Evolutionary conservation across 2,113 vertebrate species (phyloP), one percentile per base, ranked within the genome.

Genomic region (Synchiropus splendidus): DNA sequence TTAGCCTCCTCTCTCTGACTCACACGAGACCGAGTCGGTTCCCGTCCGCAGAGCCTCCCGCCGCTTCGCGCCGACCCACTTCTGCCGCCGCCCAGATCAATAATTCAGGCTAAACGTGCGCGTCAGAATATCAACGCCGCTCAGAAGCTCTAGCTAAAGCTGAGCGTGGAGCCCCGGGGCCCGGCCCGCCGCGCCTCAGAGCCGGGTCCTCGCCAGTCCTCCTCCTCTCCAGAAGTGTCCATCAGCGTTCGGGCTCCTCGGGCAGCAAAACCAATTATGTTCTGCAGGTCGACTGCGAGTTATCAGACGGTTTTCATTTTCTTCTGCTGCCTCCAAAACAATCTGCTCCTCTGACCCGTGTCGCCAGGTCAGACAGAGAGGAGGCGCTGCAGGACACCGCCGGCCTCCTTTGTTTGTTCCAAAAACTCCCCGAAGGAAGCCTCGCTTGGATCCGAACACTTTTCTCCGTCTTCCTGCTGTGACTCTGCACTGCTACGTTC

Each of bases 261-360:
- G 60, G 67, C 71, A 50, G 50, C 34, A 61, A 74, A 70, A 61
- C 54, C 51, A 75, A 71, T 71, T 54, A 65, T 48, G 47, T 48
- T 48, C 51, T 35, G 12, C n/a, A 13, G 13, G 12, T 35, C 31
- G 11, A 12, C 31, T 33, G 31, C 31, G 6, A 33, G 31, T 33
- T 33, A 11, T 33, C 31, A 33, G 12, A 33, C 31, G 11, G 34
- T 35, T 35, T 35, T 35, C 6, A 35, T 35, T 35, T 35, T 35
- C 34, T 35, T 35, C 34, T 35, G 12, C 34, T 35, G 11, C 12
- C 34, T 13, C 12, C 11, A n/a, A 35, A 35, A 35, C 34, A 35
- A 35, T 12, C 12, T 12, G 5, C 12, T 35, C 10, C 34, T n/a
- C 13, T 35, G 34, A 35, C 10, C 34, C 34, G 34, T 35, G 34